Evolutionary conservation across 23 tunicate species (phyloP).

Genomic region (Diplosoma virens): DNA sequence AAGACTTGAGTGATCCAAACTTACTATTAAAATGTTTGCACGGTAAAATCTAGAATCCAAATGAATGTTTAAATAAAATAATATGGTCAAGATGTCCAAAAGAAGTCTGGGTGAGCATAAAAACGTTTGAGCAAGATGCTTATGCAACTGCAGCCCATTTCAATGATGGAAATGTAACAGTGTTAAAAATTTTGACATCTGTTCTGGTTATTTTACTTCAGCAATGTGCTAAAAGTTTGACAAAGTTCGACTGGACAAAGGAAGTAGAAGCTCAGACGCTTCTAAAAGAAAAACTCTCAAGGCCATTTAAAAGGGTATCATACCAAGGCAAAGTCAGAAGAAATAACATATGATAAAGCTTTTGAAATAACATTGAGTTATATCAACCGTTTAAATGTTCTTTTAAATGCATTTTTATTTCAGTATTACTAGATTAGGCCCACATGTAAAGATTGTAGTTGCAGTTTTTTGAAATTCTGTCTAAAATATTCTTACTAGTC

Average conservation of each 20-base stretch:
- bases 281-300: no score
- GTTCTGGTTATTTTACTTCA: neutral
- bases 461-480: no score
- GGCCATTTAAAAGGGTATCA: no score
- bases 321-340: no score
- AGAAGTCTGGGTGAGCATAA: conserved; percentile 2
- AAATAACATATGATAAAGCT: no score
- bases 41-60: neutral
- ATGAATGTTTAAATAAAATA: conserved; percentile 1
- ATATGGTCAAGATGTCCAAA: conserved; percentile 1
- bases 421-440: no score
- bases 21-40: neutral
- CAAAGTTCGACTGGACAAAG: neutral
- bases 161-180: neutral
- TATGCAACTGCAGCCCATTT: conserved; percentile 1
- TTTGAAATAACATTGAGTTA: no score
- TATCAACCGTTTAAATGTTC: no score
- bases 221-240: neutral
- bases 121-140: neutral
- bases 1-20: neutral
- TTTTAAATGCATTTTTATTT: no score
- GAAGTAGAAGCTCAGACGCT: neutral
- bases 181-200: neutral
- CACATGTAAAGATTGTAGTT: no score
- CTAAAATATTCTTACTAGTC: no score